Evolutionary conservation across 2,113 vertebrate species (phyloP), one percentile per base, ranked within the genome.

Genomic region (Clarias batrachus): DNA sequence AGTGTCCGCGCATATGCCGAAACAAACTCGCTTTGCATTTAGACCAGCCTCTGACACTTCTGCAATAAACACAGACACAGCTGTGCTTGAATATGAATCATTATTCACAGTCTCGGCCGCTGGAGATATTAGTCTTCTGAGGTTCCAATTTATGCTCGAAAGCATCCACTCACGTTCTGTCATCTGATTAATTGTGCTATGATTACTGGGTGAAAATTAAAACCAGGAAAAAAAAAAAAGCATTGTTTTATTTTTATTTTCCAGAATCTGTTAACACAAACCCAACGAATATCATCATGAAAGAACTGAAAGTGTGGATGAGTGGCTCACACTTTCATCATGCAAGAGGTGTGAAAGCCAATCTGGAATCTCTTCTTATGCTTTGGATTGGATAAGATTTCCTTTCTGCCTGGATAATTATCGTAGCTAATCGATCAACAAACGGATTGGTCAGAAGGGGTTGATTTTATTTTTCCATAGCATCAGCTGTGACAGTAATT

Each of bases 21-120:
- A 27, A 78, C 2, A 78, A 27, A 56, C 54, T 25, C 74, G 3
- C 4, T 77, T n/a, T 77, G 11, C 68, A 37, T 30, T 21, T 33
- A 71, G 5, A 71, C 66, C 74, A 78, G 52, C 52, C 52, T 56
- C 74, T 56, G n/a, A 59, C 56, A 21, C 56, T 59, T 79, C 27
- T 33, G 56, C 0, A 3, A 85, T 76, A 54, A 19, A 41, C 57
- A 56, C 11, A 63, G 41, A 59, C 84, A 79, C 84, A 80, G 74
- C 63, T 80, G 76, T 68, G 41, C 62, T 70, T 80, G 27, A 80
- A 85, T 30, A 80, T 70, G 63, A 80, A 54, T 56, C 76, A 70
- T 80, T 33, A 79, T 70, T 27, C 25, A 57, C 84, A 65, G 23
- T n/a, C 37, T 77, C 83, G 12, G n/a, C 60, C 37, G n/a, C n/a